Evolutionary conservation across 1,140 invertebrate species (phyloP), one percentile per base, ranked within the genome.

Genomic region (Anastrepha ludens): DNA sequence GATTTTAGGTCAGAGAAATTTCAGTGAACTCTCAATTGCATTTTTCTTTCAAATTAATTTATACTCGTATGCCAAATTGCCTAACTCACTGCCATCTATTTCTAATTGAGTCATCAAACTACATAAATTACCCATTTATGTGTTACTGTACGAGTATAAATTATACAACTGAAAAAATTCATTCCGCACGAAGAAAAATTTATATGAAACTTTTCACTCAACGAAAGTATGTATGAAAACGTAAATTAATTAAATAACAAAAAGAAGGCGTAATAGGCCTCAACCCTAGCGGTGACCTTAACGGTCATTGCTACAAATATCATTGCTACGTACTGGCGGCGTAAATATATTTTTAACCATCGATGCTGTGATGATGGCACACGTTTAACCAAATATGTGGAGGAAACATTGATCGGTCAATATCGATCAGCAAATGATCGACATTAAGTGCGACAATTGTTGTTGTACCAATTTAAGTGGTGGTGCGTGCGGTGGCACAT

Each of bases 171-270:
- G 29, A 29, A 29, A 29, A 29, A 29, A 29, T 29, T 29, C 29
- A 29, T 29, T 29, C 29, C 29, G 29, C 29, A 29, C 29, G 29
- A 29, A 29, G 29, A 29, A 29, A 29, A 29, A 29, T 29, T 29
- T 29, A 29, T 29, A 29, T 29, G 29, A 29, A 29, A 29, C 29
- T 29, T 29, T 29, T 29, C 29, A 29, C 29, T 29, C 29, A 29
- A 11, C 50, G 50, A 55, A 55, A 55, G 50, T 55, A 55, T 55
- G 6, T 55, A 11, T 11, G 50, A 55, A 11, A 55, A 58, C 11
- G 15, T 81, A 20, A 81, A 81, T 81, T 20, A 81, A 81, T 55
- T 20, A 29, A 81, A 81, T 81, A 50, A 81, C 17, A 81, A 81
- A 81, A 41, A 44, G 67, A 29, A 70, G 67, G 44, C 47, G 44